Conservation (phyloP, 2,888 invertebrate species). For the Noctua fimbriata region DNA sequence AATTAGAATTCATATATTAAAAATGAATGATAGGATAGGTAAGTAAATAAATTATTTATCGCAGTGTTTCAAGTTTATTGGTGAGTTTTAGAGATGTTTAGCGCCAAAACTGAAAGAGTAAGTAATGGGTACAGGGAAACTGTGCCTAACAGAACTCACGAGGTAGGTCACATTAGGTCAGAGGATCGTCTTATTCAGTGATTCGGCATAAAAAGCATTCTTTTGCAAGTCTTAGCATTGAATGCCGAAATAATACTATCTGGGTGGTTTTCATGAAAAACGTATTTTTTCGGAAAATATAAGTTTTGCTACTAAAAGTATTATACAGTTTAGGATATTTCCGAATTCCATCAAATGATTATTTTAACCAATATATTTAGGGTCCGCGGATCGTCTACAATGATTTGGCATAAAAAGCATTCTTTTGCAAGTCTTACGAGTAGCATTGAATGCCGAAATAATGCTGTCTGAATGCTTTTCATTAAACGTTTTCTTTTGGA, state of each 20-base stretch:
- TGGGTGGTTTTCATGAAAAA: background rate
- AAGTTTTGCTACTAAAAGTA: background rate
- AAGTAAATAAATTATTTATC: background rate
- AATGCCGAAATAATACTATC: too few relatives aligned
- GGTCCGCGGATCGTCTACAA: background rate
- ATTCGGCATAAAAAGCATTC: background rate
- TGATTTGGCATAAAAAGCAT: background rate
- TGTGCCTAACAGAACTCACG: background rate
- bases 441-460: too few relatives aligned
- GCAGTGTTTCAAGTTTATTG: background rate
- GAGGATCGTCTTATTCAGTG: background rate
- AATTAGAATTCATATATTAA: slow-evolving; percentile 48
- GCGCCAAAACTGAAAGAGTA: too few relatives aligned
- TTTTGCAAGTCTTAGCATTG: background rate
- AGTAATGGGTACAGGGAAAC: background rate
- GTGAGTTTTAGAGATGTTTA: background rate
- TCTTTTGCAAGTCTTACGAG: background rate
- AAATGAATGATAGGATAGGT: slow-evolving; percentile 21
- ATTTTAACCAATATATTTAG: background rate
- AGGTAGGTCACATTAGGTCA: background rate
- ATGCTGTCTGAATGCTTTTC: background rate
- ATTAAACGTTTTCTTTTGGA: background rate
- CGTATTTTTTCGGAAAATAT: background rate
- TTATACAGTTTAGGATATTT: too few relatives aligned
- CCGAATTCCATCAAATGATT: too few relatives aligned